Evolutionary conservation across 1,140 invertebrate species (phyloP), one percentile per base, ranked within the genome.

Genomic region (Heliconius hermathena): DNA sequence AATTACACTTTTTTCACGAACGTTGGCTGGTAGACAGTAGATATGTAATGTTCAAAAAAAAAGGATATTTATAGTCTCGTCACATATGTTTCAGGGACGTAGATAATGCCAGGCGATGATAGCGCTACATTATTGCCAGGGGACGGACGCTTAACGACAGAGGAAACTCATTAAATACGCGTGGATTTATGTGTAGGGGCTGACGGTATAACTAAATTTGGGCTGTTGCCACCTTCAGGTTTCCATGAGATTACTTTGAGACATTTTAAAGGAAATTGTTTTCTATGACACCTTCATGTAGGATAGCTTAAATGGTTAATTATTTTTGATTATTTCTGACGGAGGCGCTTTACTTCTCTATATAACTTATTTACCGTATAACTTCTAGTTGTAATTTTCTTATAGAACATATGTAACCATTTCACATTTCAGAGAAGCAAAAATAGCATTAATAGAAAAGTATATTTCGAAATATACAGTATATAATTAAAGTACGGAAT

Each of bases 151-250:
- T 90, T 92, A 92, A 93, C 91, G 91, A 87, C 88, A 78, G 84
- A 90, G 91, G 90, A 90, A 93, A 91, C 90, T 92, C 91, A 91
- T 93, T 93, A 93, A 91, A 91, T 91, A 91, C 84, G 83, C 85
- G 84, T 86, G 81, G 89, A 93, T 93, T 93, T 93, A 93, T 90
- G 81, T 83, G 82, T 77, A 81, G 86, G 86, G 85, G 71, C 78
- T 79, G 82, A 74, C 72, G 77, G 73, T 83, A 74, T 81, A 81
- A 83, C 80, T 80, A 81, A 79, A 83, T 83, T 83, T 82, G 76
- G 82, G 77, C 66, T 74, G 52, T 79, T 54, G 60, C 46, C 73
- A 52, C 78, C 73, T 79, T 46, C 71, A 79, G 41, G 54, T 73
- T 73, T 73, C 60, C 38, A 73, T 26, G 52, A 46, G n/a, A 76